These are phyloP conservation scores for Halesus radiatus DNA, from an alignment of 1,140 invertebrate genomes.

Conservation along the genomic window DNA sequence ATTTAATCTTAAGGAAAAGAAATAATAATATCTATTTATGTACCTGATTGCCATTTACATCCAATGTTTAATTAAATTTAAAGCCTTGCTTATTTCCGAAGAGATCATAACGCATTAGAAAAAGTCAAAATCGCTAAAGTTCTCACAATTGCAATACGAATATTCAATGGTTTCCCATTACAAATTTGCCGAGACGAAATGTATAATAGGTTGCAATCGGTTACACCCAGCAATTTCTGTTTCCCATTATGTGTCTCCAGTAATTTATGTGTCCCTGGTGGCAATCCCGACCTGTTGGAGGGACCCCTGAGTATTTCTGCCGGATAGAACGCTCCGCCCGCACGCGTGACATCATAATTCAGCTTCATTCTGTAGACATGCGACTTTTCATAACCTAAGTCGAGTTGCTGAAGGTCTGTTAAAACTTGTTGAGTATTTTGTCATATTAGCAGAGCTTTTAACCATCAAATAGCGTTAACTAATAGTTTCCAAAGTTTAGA, in stretches of 20 bases:
- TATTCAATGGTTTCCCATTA: not conserved
- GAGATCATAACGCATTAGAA: not conserved
- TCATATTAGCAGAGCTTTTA: too few species aligned
- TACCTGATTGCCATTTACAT: too few species aligned
- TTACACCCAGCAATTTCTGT: slow-evolving; percentile 41
- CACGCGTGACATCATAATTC: slow-evolving; percentile 48
- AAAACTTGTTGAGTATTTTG: too few species aligned
- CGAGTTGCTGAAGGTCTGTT: too few species aligned
- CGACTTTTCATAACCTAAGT: too few species aligned
- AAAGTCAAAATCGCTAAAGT: not conserved
- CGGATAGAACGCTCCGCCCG: slow-evolving; percentile 43
- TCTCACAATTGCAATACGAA: slow-evolving; percentile 1
- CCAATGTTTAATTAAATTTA: too few species aligned
- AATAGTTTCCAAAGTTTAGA: too few species aligned
- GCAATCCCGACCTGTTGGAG: slow-evolving; percentile 31
- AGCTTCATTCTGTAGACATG: not conserved
- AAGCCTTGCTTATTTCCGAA: not conserved
- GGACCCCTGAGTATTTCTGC: slow-evolving; percentile 42
- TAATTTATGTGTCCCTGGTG: slow-evolving; percentile 42
- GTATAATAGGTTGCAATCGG: not conserved
- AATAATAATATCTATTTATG: too few species aligned
- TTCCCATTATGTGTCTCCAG: slow-evolving; percentile 33
- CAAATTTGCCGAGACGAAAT: slow-evolving; percentile 37
- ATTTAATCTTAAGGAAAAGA: too few species aligned
- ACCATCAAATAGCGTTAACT: too few species aligned